Evolutionary conservation across 2,888 invertebrate genomes (phyloP).

Genomic region (Scaptomyza flava): DNA sequence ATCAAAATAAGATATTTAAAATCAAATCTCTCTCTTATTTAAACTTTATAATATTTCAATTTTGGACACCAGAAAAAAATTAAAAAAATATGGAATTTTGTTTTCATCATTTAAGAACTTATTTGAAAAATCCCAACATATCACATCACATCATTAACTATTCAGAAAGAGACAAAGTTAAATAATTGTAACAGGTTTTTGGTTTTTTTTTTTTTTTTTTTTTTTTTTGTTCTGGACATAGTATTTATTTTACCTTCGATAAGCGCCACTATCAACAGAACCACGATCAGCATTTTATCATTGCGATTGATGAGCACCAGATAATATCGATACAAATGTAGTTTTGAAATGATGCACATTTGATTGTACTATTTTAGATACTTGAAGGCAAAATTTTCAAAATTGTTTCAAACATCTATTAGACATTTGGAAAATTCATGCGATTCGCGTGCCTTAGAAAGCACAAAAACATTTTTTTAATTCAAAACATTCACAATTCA

Average conservation of each 20-base stretch:
- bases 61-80: too few species aligned
- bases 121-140: too few species aligned
- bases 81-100: too few species aligned
- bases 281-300: conserved; percentile 81
- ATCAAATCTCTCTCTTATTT: too few species aligned
- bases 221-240: too few species aligned
- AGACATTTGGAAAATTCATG: conserved; percentile 31
- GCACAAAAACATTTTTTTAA: conserved; percentile 13
- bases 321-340: conserved; percentile 60
- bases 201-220: too few species aligned
- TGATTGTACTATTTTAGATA: conserved; percentile 16
- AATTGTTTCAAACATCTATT: conserved; percentile 27
- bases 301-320: conserved; percentile 67
- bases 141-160: too few species aligned
- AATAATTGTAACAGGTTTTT: too few species aligned
- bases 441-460: neutral
- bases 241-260: conserved; percentile 76
- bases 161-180: too few species aligned
- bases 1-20: too few species aligned
- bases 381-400: neutral
- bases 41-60: too few species aligned
- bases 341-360: conserved; percentile 61
- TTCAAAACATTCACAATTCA: conserved; percentile 10
- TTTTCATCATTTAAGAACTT: too few species aligned
- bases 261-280: conserved; percentile 74